Percentiles rank a stretch among this genome's conserved stretches.
Evolutionary conservation across 2,888 invertebrate species (phyloP).

Genomic region (Pyrocoelia pectoralis): DNA sequence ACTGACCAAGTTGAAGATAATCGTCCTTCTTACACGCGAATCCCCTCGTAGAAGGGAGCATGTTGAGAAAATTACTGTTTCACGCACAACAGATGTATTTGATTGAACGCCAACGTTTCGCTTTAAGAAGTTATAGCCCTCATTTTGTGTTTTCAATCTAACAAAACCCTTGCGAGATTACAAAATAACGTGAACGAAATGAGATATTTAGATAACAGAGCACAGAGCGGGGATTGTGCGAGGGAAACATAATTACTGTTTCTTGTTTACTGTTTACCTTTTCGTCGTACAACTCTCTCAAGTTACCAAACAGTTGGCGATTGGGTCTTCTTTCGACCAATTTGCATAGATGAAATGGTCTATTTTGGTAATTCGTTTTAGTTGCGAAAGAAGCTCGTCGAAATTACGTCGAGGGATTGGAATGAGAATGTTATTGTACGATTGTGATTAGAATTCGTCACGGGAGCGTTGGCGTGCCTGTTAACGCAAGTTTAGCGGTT

Average conservation of each 20-base stretch:
- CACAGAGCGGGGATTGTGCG: neutral
- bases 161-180: neutral
- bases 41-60: neutral
- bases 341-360: no score
- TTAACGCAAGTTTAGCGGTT: no score
- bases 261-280: neutral
- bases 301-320: neutral
- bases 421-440: no score
- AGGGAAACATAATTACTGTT: neutral
- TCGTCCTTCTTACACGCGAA: no score
- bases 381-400: neutral
- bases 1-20: no score
- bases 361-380: no score
- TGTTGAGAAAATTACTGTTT: neutral
- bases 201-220: neutral
- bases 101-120: neutral
- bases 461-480: no score
- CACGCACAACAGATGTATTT: conserved; percentile 1
- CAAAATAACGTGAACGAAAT: neutral
- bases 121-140: neutral
- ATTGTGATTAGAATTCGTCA: no score
- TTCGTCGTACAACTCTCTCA: neutral
- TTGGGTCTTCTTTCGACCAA: no score
- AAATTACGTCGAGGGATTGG: neutral
- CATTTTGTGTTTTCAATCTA: neutral